Conservation (phyloP, 2,113 vertebrate species). For the Pantherophis guttatus region DNA sequence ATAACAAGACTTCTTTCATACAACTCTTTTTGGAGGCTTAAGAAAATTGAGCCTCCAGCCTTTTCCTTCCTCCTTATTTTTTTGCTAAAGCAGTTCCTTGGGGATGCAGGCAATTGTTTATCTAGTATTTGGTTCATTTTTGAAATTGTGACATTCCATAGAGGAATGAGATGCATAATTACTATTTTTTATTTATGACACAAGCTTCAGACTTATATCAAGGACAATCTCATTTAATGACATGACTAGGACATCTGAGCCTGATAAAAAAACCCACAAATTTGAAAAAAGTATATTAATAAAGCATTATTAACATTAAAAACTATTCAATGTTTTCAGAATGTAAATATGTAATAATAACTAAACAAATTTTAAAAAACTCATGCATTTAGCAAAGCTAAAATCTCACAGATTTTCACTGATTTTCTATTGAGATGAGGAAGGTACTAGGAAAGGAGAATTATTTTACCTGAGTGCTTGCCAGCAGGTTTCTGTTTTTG, state of each 20-base stretch:
- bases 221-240: neutral
- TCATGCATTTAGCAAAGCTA: neutral
- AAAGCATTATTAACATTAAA: neutral
- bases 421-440: constrained; percentile 14
- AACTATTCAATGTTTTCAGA: neutral
- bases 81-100: neutral
- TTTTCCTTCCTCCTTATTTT: neutral
- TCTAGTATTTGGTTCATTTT: neutral
- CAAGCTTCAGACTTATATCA: neutral
- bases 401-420: neutral
- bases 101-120: neutral
- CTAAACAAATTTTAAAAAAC: neutral
- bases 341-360: neutral
- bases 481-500: constrained; percentile 74
- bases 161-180: neutral
- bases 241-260: neutral
- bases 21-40: neutral
- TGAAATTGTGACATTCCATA: neutral
- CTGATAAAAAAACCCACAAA: neutral
- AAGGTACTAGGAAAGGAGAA: constrained; percentile 5
- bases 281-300: neutral
- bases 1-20: neutral
- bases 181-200: neutral
- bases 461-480: constrained; percentile 76
- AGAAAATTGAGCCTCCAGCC: neutral